Evolutionary conservation across 2,888 invertebrate species (phyloP), one percentile per base, ranked within the genome.

Genomic region (Andrena marginata): DNA sequence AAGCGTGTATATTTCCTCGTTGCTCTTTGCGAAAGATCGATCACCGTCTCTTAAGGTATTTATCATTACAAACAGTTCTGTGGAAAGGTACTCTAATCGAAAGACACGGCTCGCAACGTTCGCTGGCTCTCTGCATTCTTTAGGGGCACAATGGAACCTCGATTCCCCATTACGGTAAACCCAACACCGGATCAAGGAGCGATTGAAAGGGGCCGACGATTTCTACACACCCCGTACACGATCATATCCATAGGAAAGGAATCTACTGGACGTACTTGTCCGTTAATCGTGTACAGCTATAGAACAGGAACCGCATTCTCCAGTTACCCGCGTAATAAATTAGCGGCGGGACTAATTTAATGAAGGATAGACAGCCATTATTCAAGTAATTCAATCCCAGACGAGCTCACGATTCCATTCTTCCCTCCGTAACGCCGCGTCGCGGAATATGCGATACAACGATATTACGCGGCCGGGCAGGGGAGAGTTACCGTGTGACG

Each of bases 261-360:
- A 75, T 85, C 68, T 65, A 80, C 71, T 33, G 71, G 77, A 75
- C 76, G 73, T 77, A 62, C 64, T 75, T 75, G 77, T 72, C 74
- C 64, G 85, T 85, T 83, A 74, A 80, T 81, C 82, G 82, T 31
- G 69, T 33, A 33, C 63, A 42, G n/a, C 59, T 74, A 74, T 81
- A 70, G 70, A 85, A 81, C 59, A 64, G 64, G 79, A 82, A 73
- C 80, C 59, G 56, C 83, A 60, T 84, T 85, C 80, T 85, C 85
- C 65, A 64, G 79, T 87, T 85, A 88, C 82, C 64, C 71, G 68
- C 70, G 73, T 71, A 80, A 88, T 89, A 90, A 85, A 89, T 87
- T 86, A 86, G 71, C 65, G 51, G 62, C 71, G 70, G 72, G 84
- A 86, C 89, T 90, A 89, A 90, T 89, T 90, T 85, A 88, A 88